Evolutionary conservation across 2,797 vertebrate genomes (phyloP), one percentile per base, ranked within the genome.

Genomic region (Chaenodraco wilsoni): DNA sequence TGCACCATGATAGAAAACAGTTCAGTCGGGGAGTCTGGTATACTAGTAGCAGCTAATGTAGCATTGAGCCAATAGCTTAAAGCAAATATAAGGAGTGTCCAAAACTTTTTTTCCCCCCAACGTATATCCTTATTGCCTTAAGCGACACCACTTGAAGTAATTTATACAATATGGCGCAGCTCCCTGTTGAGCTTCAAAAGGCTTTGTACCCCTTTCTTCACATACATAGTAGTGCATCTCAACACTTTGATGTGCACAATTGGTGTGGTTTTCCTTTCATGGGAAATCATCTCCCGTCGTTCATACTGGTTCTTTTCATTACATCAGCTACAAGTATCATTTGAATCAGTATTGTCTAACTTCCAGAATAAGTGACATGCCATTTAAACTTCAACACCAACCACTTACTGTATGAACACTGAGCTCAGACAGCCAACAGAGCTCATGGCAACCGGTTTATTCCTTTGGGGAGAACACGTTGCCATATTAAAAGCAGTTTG

Each of bases 361-460:
- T 72, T 76, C 13, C 9, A 61, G 33, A 68, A 71, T 70, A 59
- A 71, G 55, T 66, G 51, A 77, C 52, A 27, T 49, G 13, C n/a
- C 60, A 45, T 79, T 82, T 79, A 11, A 60, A 40, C 60, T 74
- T 79, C 17, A 79, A 50, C 43, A 55, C 51, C 64, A 76, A 60
- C 44, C 63, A 68, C 37, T 74, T 61, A 37, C 33, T 37, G 33
- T 37, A 61, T 15, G 56, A 70, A 51, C 16, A 51, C 23, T 61
- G 75, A 56, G 51, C 65, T 37, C 52, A 50, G 31, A 48, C 52
- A 74, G 51, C 62, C 37, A 63, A 9, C 40, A 66, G 49, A 57
- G 23, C n/a, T 45, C 12, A 46, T 21, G 77, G 74, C 57, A 78
- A 45, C 65, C 33, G 61, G 61, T 61, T 67, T 59, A 51, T 50